These are phyloP conservation scores for Holocentrus rufus DNA, from an alignment of 2,797 vertebrate species.

Conservation along the genomic window DNA sequence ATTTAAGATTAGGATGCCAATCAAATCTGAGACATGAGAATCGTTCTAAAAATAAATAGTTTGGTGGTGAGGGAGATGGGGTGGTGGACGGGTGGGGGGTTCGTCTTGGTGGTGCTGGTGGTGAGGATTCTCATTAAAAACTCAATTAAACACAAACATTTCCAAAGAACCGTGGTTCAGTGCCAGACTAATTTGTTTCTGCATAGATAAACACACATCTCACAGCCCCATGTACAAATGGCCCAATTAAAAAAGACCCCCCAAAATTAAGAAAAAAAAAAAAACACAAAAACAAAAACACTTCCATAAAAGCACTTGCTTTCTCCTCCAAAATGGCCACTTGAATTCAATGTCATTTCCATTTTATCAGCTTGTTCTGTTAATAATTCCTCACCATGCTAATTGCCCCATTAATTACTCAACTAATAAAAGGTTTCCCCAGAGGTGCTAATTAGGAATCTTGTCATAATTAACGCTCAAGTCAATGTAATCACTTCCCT, in stretches of 20 bases:
- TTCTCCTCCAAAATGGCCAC: constrained; percentile 32
- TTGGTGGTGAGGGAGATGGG: too few species aligned
- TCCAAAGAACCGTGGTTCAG: constrained; percentile 65
- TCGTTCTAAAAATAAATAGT: constrained; percentile 32
- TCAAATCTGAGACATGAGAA: constrained; percentile 15
- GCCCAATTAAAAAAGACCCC: constrained; percentile 58
- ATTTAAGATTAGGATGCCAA: constrained; percentile 39
- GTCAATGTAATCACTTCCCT: constrained; percentile 42
- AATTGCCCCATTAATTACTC: constrained; percentile 58
- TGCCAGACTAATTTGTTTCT: constrained; percentile 72
- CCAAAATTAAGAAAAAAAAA: constrained; percentile 1
- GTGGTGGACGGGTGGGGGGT: constrained; percentile 1
- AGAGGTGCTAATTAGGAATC: constrained; percentile 54
- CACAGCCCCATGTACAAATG: constrained; percentile 68
- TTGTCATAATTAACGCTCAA: constrained; percentile 57
- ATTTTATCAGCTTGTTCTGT: constrained; percentile 40
- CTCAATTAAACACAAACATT: constrained; percentile 73
- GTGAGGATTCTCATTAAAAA: constrained; percentile 72
- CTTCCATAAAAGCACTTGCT: constrained; percentile 1
- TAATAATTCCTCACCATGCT: constrained; percentile 32
- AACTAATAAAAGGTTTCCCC: constrained; percentile 55
- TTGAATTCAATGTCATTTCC: constrained; percentile 33
- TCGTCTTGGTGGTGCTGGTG: constrained; percentile 28
- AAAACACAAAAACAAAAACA: constrained; percentile 9
- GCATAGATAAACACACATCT: constrained; percentile 72